Percentiles rank a stretch among this genome's conserved stretches.
phyloP scores from a whole-genome alignment of 2,888 invertebrate species.

The Nymphalis c-album region DNA sequence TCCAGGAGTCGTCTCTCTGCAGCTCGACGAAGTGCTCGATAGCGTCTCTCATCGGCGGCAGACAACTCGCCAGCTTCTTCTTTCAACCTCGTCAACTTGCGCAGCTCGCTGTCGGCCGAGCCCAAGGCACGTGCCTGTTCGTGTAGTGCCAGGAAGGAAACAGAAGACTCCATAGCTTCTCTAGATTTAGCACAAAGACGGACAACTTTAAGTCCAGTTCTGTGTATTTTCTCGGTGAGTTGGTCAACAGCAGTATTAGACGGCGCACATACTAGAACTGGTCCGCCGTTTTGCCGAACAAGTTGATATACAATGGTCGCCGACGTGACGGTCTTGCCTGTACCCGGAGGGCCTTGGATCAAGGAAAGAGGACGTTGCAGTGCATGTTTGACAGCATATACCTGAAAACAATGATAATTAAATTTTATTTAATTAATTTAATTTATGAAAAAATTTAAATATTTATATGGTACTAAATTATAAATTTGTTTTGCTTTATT shows the following conservation, averaged over 20 bases:
- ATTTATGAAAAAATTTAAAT: too few relatives aligned
- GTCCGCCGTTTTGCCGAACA: conserved; percentile 95
- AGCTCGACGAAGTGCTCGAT: conserved; percentile 92
- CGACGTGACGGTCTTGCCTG: conserved; percentile 99
- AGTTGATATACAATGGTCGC: conserved; percentile 99
- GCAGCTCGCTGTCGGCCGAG: conserved; percentile 91
- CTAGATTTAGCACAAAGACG: conserved; percentile 98
- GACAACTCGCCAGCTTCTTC: conserved; percentile 99
- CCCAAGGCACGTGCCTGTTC: conserved; percentile 98
- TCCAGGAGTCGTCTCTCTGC: conserved; percentile 95
- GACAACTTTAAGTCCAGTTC: conserved; percentile 96
- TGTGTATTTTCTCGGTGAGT: conserved; percentile 98
- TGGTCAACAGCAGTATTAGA: conserved; percentile 99
- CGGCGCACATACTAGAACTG: conserved; percentile 98
- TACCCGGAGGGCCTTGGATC: conserved; percentile 98
- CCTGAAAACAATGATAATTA: conserved; percentile 64
- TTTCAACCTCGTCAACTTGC: conserved; percentile 97
- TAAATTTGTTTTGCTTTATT: too few relatives aligned
- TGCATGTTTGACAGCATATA: conserved; percentile 99
- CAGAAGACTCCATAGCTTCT: conserved; percentile 98
- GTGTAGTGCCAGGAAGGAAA: conserved; percentile 97
- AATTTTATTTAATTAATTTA: too few relatives aligned
- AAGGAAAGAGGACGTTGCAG: conserved; percentile 96
- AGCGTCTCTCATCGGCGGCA: conserved; percentile 96
- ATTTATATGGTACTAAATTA: too few relatives aligned